Conservation (phyloP, 2,113 vertebrate species). For the Alectura lathami region DNA sequence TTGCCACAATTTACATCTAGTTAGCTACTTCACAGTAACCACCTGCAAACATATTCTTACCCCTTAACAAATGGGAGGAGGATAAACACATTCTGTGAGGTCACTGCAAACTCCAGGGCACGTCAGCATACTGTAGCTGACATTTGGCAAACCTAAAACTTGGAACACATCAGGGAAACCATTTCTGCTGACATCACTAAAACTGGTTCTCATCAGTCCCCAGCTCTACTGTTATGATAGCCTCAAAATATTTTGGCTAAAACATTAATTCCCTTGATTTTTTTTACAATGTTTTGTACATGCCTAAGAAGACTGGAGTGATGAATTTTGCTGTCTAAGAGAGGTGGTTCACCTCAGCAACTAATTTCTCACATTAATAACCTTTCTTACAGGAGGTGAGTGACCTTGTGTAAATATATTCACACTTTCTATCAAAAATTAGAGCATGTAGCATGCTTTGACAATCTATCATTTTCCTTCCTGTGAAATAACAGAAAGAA, state of each 20-base stretch:
- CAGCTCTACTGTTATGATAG: background rate
- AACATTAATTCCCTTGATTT: conserved; percentile 37
- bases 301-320: conserved; percentile 56
- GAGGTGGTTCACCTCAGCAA: conserved; percentile 69
- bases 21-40: background rate
- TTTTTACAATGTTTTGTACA: conserved; percentile 43
- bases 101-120: rapidly evolving
- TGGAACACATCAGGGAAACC: background rate
- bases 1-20: background rate
- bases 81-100: background rate
- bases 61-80: background rate
- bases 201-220: background rate
- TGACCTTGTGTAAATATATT: conserved; percentile 67
- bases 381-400: conserved; percentile 49
- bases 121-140: background rate
- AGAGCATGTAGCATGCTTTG: conserved; percentile 51
- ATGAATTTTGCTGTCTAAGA: conserved; percentile 70
- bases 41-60: background rate
- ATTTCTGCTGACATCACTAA: background rate
- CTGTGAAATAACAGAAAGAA: conserved; percentile 42
- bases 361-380: conserved; percentile 74
- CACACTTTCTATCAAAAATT: conserved; percentile 68
- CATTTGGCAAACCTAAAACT: background rate
- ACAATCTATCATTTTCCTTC: conserved; percentile 55
- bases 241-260: conserved; percentile 26